phyloP scores from a whole-genome alignment of 2,888 invertebrate genomes.

The Orthosia cruda region DNA sequence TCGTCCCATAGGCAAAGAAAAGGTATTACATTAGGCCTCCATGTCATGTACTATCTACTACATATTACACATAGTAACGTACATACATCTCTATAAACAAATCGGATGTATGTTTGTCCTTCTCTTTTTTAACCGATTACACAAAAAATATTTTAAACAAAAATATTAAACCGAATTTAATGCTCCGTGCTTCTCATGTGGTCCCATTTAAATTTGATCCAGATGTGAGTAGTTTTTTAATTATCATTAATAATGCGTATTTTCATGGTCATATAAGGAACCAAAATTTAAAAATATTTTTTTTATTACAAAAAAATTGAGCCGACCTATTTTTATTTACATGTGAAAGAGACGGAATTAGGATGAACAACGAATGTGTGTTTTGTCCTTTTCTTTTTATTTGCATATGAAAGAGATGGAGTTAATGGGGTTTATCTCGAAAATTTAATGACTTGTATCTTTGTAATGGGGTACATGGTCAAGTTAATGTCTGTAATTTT shows the following conservation, averaged over 20 bases:
- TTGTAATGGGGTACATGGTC: conserved; percentile 35
- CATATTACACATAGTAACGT: conserved; percentile 36
- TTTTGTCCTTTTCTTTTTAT: conserved; percentile 13
- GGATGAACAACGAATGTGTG: conserved; percentile 47
- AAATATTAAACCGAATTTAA: no score
- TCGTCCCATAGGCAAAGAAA: conserved; percentile 66
- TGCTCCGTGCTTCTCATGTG: no score
- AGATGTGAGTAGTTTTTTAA: no score
- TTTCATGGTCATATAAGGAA: no score
- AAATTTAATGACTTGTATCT: conserved; percentile 48
- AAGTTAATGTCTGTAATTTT: conserved; percentile 43
- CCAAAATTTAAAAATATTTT: no score
- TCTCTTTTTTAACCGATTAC: neutral
- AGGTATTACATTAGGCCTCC: conserved; percentile 62
- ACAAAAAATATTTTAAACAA: no score
- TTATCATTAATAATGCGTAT: no score
- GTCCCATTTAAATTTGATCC: no score
- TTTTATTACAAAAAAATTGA: no score
- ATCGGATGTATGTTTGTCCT: conserved; percentile 18
- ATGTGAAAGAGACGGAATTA: conserved; percentile 29
- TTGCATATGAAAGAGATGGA: conserved; percentile 20
- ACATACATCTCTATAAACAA: conserved; percentile 58
- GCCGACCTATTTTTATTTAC: neutral
- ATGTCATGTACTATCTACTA: conserved; percentile 60
- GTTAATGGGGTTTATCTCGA: conserved; percentile 42